Base-by-base conservation (phyloP, 1,140 invertebrate species). In the Streblospio benedicti region DNA sequence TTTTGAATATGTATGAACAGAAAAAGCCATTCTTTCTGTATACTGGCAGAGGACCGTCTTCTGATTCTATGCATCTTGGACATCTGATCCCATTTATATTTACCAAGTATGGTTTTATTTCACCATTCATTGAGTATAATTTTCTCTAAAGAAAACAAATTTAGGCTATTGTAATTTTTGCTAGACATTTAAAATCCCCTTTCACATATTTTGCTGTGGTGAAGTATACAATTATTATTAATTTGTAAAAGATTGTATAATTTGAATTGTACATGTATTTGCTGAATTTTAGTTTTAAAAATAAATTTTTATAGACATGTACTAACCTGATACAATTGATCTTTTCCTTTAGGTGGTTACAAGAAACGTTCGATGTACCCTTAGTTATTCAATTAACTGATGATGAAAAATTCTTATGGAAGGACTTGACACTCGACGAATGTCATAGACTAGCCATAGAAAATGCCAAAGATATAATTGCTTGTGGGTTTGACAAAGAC, bases 381-480 rank as follows among this genome's bases (percentile, higher is more conserved):
- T 76, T 99, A 20, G 86, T 98, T 0, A 91, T 97, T 67, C 93
- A 99, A 75, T 76, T 99, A 62, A 99, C 96, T 0, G 97, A 99
- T 74, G 97, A 99, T 80, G 97, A 99, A 76, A 99, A 99, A 75
- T 91, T 87, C 31, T 82, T 98, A 67, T 99, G 96, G 96, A 97
- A 92, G 76, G 91, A 98, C 75, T 77, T 99, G 28, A 88, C 86
- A 61, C 71, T 97, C 23, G 94, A 99, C 69, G 87, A 97, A 64
- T 85, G 90, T 0, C 85, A 89, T 41, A 85, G 87, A 73, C 81
- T 97, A 71, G 86, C 91, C 0, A 81, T 85, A 60, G 87, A 91
- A 72, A 99, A 99, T 82, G 87, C 90, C 0, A 98, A 96, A 80
- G 96, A 99, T 77, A 99, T 99, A 52, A 95, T 99, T 66, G 93